Evolutionary conservation across 2,888 invertebrate genomes (phyloP).

Genomic region (Spodoptera picta): DNA sequence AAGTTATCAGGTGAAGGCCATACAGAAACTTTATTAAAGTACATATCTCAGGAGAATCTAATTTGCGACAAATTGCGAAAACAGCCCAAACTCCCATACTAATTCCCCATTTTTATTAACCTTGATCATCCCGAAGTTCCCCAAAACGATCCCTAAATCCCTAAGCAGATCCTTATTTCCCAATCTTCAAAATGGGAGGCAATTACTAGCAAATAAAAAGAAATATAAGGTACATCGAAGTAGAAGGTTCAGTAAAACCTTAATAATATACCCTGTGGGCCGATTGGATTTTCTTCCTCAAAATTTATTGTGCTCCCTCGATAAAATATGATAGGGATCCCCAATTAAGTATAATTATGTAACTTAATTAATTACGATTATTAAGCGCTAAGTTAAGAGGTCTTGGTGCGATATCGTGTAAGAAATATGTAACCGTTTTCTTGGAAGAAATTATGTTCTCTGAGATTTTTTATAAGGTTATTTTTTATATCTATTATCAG

Average conservation of each 20-base stretch:
- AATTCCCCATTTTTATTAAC: slow-evolving; percentile 4
- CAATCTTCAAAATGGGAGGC: slow-evolving; percentile 13
- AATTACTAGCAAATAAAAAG: slow-evolving; percentile 29
- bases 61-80: not conserved
- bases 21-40: too few relatives aligned
- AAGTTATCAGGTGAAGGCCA: too few relatives aligned
- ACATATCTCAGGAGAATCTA: not conserved
- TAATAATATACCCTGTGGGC: slow-evolving; percentile 15
- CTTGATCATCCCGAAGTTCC: not conserved
- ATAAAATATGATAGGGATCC: slow-evolving; percentile 18
- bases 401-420: not conserved
- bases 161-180: slow-evolving; percentile 5
- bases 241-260: slow-evolving; percentile 1
- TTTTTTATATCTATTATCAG: too few relatives aligned
- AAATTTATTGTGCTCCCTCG: slow-evolving; percentile 24
- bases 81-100: not conserved
- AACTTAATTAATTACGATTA: slow-evolving; percentile 29
- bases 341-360: slow-evolving; percentile 27
- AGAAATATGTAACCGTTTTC: slow-evolving; percentile 18
- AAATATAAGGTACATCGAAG: slow-evolving; percentile 23
- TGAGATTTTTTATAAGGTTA: too few relatives aligned
- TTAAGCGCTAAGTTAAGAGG: slow-evolving; percentile 10
- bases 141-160: slow-evolving; percentile 4
- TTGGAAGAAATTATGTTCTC: not conserved
- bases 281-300: slow-evolving; percentile 17